Base-by-base conservation (phyloP, 2,113 vertebrate species). In the Rattus rattus region DNA sequence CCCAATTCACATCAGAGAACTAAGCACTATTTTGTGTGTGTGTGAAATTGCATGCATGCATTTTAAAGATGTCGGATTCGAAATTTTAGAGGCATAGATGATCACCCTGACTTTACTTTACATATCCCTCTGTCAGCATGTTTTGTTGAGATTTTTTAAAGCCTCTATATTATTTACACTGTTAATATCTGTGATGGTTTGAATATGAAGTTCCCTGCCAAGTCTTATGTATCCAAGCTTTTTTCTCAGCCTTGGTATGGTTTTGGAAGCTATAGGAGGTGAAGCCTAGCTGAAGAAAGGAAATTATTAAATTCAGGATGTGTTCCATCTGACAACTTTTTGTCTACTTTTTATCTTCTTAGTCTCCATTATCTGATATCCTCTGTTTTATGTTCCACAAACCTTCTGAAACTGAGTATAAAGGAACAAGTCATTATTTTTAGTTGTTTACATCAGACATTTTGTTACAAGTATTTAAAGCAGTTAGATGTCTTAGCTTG, bases 211-310 rank as follows among this genome's bases (percentile, higher is more conserved):
- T 24, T 36, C 12, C 1, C 19, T 52, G 33, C 33, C 39, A 5
- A n/a, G 43, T 11, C 19, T 70, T 24, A 24, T 70, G 47, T 33
- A 36, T 20, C 14, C 6, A 86, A 47, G 39, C 9, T 19, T 33
- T 49, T 19, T 49, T 67, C 63, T 22, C 17, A 36, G 30, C 17
- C 6, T 19, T 49, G 28, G 61, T 5, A 11, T 61, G 56, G n/a
- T 63, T 43, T 24, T 63, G 56, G 36, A 39, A 83, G 14, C 59
- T 33, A 47, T 33, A 65, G 83, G 61, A 65, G 28, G 14, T 69
- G 43, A 49, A 36, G 47, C 0, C 7, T 13, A 11, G 17, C 1
- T 8, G 30, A 17, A 69, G 2, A 0, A 52, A 49, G 19, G 9
- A 70, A 33, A 24, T 52, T 17, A 52, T 12, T 52, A 52, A 85